These are phyloP conservation scores for Pseudomyrmex pallidus DNA, from an alignment of 1,140 invertebrate species.

Conservation along the genomic window DNA sequence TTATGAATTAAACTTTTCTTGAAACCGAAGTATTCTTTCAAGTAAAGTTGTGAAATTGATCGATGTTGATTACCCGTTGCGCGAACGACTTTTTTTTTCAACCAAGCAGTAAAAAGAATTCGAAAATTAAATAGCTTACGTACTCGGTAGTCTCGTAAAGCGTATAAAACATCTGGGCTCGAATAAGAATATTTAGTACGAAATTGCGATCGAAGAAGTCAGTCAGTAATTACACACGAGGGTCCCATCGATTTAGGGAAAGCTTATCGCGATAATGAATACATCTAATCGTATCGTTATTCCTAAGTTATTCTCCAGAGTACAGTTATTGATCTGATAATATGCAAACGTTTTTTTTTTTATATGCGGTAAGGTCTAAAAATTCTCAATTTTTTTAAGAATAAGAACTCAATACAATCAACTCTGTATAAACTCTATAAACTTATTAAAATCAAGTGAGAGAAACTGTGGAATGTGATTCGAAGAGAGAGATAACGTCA, in stretches of 20 bases:
- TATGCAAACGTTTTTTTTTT: no score
- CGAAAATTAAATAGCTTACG: background rate
- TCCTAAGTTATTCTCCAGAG: no score
- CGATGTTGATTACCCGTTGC: constrained; percentile 17
- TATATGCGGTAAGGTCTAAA: no score
- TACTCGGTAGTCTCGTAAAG: background rate
- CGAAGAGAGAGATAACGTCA: background rate
- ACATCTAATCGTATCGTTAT: no score
- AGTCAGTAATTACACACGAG: background rate
- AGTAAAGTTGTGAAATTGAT: constrained; percentile 48
- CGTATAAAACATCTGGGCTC: background rate
- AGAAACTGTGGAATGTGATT: no score
- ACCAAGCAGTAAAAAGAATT: background rate
- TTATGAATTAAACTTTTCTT: constrained; percentile 34
- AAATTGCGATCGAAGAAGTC: background rate
- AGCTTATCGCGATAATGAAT: background rate
- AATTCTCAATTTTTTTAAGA: no score
- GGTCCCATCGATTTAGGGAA: background rate
- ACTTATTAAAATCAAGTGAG: no score
- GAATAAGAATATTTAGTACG: background rate
- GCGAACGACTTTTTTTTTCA: background rate
- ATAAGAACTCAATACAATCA: no score
- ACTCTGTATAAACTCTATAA: no score
- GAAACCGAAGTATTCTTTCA: background rate
- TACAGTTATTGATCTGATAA: no score